Percentiles rank a stretch among this genome's conserved stretches.
phyloP scores from a whole-genome alignment of 2,888 invertebrate species.

The Synanthedon vespiformis region DNA sequence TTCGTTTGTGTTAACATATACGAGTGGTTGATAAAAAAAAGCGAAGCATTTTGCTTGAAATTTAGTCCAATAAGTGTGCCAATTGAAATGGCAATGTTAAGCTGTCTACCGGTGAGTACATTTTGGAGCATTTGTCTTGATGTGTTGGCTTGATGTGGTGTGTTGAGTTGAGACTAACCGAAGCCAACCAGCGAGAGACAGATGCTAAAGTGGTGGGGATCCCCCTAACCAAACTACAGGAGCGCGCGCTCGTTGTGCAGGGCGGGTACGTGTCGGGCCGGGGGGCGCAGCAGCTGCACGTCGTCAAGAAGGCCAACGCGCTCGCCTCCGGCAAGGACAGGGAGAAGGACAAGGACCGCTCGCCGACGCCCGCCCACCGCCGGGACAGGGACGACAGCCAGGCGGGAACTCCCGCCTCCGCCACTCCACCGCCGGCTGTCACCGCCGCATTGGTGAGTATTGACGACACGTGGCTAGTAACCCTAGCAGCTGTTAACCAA shows the following conservation, averaged over 20 bases:
- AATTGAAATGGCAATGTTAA: too few species aligned
- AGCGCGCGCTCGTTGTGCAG: conserved; percentile 76
- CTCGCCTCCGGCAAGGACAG: conserved; percentile 73
- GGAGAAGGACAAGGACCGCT: conserved; percentile 46
- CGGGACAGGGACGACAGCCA: conserved; percentile 19
- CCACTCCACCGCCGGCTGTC: conserved; percentile 48
- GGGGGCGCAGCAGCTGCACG: conserved; percentile 74
- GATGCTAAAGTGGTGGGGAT: conserved; percentile 38
- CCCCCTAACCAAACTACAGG: conserved; percentile 73
- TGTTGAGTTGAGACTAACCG: too few species aligned
- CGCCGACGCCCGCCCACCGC: conserved; percentile 36
- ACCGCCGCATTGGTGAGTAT: conserved; percentile 40
- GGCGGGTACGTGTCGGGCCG: conserved; percentile 75
- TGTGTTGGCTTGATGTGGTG: too few species aligned
- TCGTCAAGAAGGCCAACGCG: conserved; percentile 83
- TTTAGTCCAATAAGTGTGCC: too few species aligned
- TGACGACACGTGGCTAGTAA: too few species aligned
- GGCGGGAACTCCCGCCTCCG: conserved; percentile 29
- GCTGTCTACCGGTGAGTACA: too few species aligned
- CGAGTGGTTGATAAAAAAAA: too few species aligned
- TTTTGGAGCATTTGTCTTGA: too few species aligned
- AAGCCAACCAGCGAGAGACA: conserved; percentile 48
- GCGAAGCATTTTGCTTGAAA: too few species aligned
- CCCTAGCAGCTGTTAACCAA: conserved; percentile 3
- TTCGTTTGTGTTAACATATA: too few species aligned